These are phyloP conservation scores for Pyxicephalus adspersus DNA, from an alignment of 2,113 vertebrate genomes.

Conservation along the genomic window DNA sequence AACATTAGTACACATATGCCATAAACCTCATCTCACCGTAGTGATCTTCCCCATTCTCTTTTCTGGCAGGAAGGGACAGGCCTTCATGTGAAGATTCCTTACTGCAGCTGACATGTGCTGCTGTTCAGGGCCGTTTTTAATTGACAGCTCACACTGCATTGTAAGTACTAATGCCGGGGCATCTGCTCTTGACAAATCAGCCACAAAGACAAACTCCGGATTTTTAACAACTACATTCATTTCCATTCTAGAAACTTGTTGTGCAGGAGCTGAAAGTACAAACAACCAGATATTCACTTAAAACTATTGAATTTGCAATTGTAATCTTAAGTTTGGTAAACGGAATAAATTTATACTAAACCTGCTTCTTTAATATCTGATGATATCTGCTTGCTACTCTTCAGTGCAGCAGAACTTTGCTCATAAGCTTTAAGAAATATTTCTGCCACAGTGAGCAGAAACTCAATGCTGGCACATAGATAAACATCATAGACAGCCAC, in stretches of 20 bases:
- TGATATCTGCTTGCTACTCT: slow-evolving; percentile 70
- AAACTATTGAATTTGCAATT: neutral
- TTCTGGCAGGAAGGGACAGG: slow-evolving; percentile 88
- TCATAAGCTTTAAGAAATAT: slow-evolving; percentile 87
- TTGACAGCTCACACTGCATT: slow-evolving; percentile 85
- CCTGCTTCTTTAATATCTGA: slow-evolving; percentile 75
- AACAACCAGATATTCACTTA: slow-evolving; percentile 27
- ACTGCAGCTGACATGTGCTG: slow-evolving; percentile 82
- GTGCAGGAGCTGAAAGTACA: slow-evolving; percentile 68
- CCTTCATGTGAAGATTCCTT: slow-evolving; percentile 87
- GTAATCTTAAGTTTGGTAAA: neutral
- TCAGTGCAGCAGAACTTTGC: slow-evolving; percentile 75
- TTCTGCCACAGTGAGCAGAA: slow-evolving; percentile 88
- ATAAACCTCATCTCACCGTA: slow-evolving; percentile 72
- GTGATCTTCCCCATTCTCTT: slow-evolving; percentile 82
- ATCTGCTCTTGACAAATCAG: slow-evolving; percentile 89
- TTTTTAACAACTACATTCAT: slow-evolving; percentile 87
- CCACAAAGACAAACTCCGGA: slow-evolving; percentile 95
- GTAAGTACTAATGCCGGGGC: slow-evolving; percentile 91
- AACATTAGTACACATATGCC: neutral
- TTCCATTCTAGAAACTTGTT: slow-evolving; percentile 77
- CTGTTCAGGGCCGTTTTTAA: slow-evolving; percentile 74
- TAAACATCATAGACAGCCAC: slow-evolving; percentile 87
- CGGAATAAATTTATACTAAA: slow-evolving; percentile 54
- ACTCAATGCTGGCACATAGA: slow-evolving; percentile 95